Base-by-base conservation (phyloP, 2,888 invertebrate species). In the Drosophila lacicola region DNA sequence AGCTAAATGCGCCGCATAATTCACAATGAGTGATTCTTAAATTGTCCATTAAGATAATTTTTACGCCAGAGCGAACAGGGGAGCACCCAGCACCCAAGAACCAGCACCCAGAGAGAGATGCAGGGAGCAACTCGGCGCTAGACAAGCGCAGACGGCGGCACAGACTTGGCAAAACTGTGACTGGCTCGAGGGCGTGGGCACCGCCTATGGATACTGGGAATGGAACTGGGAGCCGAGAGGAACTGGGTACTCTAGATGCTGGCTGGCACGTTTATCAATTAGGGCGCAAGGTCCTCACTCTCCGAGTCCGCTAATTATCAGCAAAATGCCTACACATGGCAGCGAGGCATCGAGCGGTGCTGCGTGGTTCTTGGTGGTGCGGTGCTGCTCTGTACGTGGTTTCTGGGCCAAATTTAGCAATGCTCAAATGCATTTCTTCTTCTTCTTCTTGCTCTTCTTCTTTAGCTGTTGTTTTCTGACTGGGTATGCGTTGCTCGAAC, bases 21-120 rank as follows among this genome's bases (percentile, higher is more conserved):
- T 90, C 88, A 89, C 88, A 90, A 88, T 90, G 90, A 90, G 80
- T 89, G 86, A 89, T 86, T 89, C 88, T 90, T 85, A 86, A 90
- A 90, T 90, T 82, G 90, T 88, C 88, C 90, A 88, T 90, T 90
- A 89, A 89, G 87, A 83, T 86, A 85, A 86, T 85, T 84, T 84
- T 84, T 87, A 84, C 87, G 83, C 82, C 68, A 82, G 73, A 84
- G 70, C 71, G 78, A 68, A 67, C 70, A 60, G 70, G 70, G 65
- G 60, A 58, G 70, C 64, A 58, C 21, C 58, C 62, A 47, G 44
- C 19, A 29, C 41, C 39, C 25, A 37, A 42, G 10, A 14, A 9
- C 37, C 42, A 46, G 34, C 21, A 50, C 29, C 29, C 29, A 29
- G 29, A 29, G 29, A 29, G 29, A 4, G 34, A 41, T 10, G n/a